phyloP scores from a whole-genome alignment of 2,888 invertebrate species.

The Scaptomyza reducta region DNA sequence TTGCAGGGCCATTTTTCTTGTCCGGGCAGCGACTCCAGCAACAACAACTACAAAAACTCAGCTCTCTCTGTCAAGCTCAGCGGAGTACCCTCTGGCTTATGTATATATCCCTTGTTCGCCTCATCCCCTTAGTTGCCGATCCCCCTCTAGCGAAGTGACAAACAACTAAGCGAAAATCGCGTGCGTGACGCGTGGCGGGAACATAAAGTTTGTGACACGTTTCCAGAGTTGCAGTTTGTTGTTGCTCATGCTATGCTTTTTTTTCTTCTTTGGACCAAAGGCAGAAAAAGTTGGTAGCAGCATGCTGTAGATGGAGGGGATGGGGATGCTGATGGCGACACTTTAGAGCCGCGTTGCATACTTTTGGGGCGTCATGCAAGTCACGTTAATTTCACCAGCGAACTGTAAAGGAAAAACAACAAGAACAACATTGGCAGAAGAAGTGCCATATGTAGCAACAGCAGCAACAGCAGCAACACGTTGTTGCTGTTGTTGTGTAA shows the following conservation, averaged over 20 bases:
- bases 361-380: slow-evolving; percentile 72
- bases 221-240: slow-evolving; percentile 72
- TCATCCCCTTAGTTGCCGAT: neutral
- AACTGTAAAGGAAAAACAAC: slow-evolving; percentile 64
- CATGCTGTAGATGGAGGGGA: neutral
- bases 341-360: slow-evolving; percentile 75
- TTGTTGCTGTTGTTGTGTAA: slow-evolving; percentile 36
- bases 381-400: slow-evolving; percentile 74
- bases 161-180: slow-evolving; percentile 78
- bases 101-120: slow-evolving; percentile 5
- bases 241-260: slow-evolving; percentile 29
- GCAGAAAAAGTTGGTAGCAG: slow-evolving; percentile 49
- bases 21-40: slow-evolving; percentile 46
- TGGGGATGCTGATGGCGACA: slow-evolving; percentile 64
- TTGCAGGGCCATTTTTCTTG: slow-evolving; percentile 68
- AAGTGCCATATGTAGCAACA: neutral
- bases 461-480: slow-evolving; percentile 1
- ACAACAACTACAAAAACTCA: neutral
- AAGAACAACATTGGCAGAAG: slow-evolving; percentile 17
- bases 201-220: slow-evolving; percentile 77
- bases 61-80: neutral
- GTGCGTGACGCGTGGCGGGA: slow-evolving; percentile 77
- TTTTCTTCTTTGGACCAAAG: slow-evolving; percentile 33
- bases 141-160: slow-evolving; percentile 60
- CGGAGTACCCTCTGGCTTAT: slow-evolving; percentile 5